phyloP scores from a whole-genome alignment of 2,797 vertebrate genomes.

The Tadarida brasiliensis region DNA sequence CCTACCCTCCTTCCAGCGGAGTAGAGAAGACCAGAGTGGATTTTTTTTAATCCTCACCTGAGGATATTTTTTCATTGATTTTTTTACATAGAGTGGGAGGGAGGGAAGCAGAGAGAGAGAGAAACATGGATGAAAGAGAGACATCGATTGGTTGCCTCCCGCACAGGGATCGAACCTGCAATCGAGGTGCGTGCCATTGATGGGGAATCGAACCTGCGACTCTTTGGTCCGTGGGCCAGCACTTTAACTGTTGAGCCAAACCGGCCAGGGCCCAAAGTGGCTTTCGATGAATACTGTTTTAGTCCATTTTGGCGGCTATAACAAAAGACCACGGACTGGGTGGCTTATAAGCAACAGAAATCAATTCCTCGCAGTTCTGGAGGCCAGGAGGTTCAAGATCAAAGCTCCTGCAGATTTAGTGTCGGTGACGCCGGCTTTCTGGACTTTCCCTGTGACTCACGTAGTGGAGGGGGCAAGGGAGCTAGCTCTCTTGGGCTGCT shows the following conservation, averaged over 20 bases:
- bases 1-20: background rate
- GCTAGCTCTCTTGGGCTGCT: background rate
- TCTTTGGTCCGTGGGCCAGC: too few species aligned
- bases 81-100: too few species aligned
- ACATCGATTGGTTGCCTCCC: too few species aligned
- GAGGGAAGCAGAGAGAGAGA: too few species aligned
- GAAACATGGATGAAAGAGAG: too few species aligned
- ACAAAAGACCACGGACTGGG: background rate
- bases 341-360: background rate
- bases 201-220: too few species aligned
- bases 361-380: background rate
- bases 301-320: background rate
- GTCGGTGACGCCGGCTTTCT: background rate
- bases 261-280: background rate
- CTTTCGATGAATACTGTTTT: background rate
- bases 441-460: background rate
- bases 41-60: too few species aligned
- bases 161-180: too few species aligned
- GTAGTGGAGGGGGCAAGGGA: background rate
- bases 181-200: too few species aligned
- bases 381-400: background rate
- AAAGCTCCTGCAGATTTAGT: background rate
- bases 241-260: too few species aligned
- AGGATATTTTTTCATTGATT: too few species aligned
- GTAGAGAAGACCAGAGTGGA: too few species aligned